Evolutionary conservation across 2,113 vertebrate species (phyloP), one percentile per base, ranked within the genome.

Genomic region (Lampris incognitus): DNA sequence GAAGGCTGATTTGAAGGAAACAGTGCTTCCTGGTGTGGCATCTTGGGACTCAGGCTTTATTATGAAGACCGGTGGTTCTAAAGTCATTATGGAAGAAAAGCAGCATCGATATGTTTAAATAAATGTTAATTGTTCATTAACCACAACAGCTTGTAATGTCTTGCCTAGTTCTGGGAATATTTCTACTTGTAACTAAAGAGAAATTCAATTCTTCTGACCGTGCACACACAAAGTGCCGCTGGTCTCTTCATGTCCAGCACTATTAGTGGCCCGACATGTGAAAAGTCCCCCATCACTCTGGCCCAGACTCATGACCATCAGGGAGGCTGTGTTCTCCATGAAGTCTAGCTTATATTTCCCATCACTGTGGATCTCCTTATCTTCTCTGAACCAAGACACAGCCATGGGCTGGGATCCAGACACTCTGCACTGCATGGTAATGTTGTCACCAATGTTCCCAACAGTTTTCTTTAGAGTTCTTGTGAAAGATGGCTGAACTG

Each of bases 381-480:
- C 88, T 13, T 97, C 95, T 91, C 97, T 98, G 89, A 95, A 97
- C 98, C 98, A 99, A 82, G 94, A 95, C 24, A 97, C 72, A 1
- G 85, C 92, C 92, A 99, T 95, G 0, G 98, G 97, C 85, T 97
- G 96, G 62, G 98, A 98, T 50, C 98, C 98, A 76, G 96, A 95
- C 37, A 97, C 93, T 90, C 95, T 97, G 93, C 97, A 97, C 71
- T 98, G 97, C 89, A 98, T 68, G 2, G 79, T 95, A 46, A 95
- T 93, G 0, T 89, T 74, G 2, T 89, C 68, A 1, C 86, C 94
- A 76, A 97, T 69, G 40, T 93, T 82, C 0, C 93, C 96, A 72
- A 96, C 95, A 74, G 94, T 84, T 5, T 96, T 98, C 92, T 96
- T 95, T 74, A 99, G 93, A 72, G 88, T 88, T 93, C 95, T 98